Evolutionary conservation across 1,140 invertebrate species (phyloP).

Genomic region (Carcinoscorpius rotundicauda): DNA sequence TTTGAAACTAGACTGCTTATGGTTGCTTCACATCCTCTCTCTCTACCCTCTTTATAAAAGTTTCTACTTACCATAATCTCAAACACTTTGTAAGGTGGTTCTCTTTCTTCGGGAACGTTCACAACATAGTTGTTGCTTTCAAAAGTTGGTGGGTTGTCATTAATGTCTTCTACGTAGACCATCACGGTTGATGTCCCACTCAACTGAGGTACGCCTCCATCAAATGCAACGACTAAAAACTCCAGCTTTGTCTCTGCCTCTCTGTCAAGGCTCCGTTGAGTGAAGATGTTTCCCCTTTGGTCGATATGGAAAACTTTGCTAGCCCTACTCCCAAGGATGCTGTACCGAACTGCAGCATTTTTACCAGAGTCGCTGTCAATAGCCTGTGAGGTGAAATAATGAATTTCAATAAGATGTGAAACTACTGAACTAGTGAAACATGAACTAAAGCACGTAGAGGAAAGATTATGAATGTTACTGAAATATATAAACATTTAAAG

Average conservation of each 20-base stretch:
- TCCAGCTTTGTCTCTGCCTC: slow-evolving; percentile 31
- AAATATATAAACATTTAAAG: no score
- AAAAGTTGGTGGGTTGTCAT: slow-evolving; percentile 85
- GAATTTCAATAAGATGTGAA: no score
- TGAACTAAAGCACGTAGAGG: no score
- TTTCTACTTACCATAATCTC: slow-evolving; percentile 19
- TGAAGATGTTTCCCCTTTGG: slow-evolving; percentile 34
- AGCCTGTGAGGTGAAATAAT: slow-evolving; percentile 36
- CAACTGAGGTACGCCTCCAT: slow-evolving; percentile 27
- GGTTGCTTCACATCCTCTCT: no score
- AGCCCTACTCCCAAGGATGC: slow-evolving; percentile 45
- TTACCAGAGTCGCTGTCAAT: slow-evolving; percentile 84
- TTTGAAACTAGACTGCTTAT: no score
- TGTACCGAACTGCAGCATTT: slow-evolving; percentile 85
- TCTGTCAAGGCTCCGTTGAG: slow-evolving; percentile 26
- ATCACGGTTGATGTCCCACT: slow-evolving; percentile 29
- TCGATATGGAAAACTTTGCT: slow-evolving; percentile 34
- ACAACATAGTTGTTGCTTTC: slow-evolving; percentile 33
- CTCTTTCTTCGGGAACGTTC: slow-evolving; percentile 27
- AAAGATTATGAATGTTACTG: no score
- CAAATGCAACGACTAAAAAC: slow-evolving; percentile 38
- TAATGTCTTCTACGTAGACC: slow-evolving; percentile 35
- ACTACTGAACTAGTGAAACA: no score
- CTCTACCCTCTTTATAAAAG: no score
- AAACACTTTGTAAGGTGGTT: slow-evolving; percentile 26